Base-by-base conservation (phyloP, 2,113 vertebrate genomes). In the Datnioides undecimradiatus region DNA sequence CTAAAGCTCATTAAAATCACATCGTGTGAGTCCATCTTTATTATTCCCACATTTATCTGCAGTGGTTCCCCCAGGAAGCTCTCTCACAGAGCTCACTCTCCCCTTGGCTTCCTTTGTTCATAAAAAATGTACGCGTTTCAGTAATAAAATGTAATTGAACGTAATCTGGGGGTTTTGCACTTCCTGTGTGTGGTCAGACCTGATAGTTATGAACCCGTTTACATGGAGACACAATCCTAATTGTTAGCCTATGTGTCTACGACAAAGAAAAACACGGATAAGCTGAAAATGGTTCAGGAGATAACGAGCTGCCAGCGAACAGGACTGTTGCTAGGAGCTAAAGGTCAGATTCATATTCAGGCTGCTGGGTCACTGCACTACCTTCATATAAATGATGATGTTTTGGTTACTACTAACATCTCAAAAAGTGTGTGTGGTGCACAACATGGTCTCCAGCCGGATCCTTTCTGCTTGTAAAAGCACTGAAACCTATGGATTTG, bases 1-100 rank as follows among this genome's bases (percentile, higher is more conserved):
- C 66, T 38, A 17, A 68, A 72, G 11, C 33, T 73, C 52, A 70
- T 88, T 83, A 69, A 64, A 69, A 54, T 80, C 34, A 36, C 16
- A 40, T 31, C 1, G 2, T 14, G 25, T 58, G 55, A 55, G 51
- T 55, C 36, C 23, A 10, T 69, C 72, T 59, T 54, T 38, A 54
- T 77, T 46, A 51, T 68, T 75, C 76, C 19, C 64, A 68, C 25
- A 45, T 59, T 65, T 40, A 38, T 82, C 43, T 19, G 58, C 34
- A 4, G 55, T 1, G 21, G 48, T 25, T 27, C 1, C 59, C 49
- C 54, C 43, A 2, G 29, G 67, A 72, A 3, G 31, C 52, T 19
- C 36, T n/a, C n/a, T n/a, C 8, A 17, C 17, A 19, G 27, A 16
- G 1, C n/a, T 23, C 33, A 64, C 19, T 27, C 23, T 13, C 31